Base-by-base conservation (phyloP, 2,113 vertebrate genomes). In the Macrotis lagotis region DNA sequence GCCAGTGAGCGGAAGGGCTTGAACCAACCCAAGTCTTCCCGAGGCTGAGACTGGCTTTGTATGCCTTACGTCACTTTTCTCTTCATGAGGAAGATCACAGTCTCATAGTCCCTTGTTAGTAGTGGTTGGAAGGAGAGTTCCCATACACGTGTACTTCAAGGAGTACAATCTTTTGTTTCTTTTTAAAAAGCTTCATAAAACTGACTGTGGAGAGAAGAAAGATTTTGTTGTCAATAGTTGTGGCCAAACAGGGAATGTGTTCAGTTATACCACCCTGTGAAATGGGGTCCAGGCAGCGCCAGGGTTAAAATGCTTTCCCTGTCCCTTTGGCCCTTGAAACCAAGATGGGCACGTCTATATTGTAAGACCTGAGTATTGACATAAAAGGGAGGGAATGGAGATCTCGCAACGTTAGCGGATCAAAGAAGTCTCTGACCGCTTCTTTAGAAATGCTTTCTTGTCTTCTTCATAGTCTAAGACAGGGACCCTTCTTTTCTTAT, bases 201-300 rank as follows among this genome's bases (percentile, higher is more conserved):
- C 59, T 50, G 31, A 89, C 66, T 95, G 94, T 97, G 93, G 53
- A 91, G 88, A 92, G 52, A 94, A 93, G 31, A 26, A 97, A 95
- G 52, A 90, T 96, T 95, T 0, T 88, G 3, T 28, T 96, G 95
- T 93, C 91, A 74, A 22, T 91, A 90, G 8, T 90, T 90, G 37
- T 89, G 9, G 52, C 50, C 90, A 91, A 96, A 89, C 51, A 49
- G 89, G 48, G 95, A 88, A 16, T 90, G 94, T 48, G 74, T 53
- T 25, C 91, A 94, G 91, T 91, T 16, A 31, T 16, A 31, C 66
- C 6, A 31, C 22, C 47, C n/a, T 53, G 28, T 28, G 94, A 94
- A 96, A 50, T 97, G 51, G 14, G 89, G 3, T 91, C 91, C 53
- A 92, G 94, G 19, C 88, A 93, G 37, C 94, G 94, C 5, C 51